Percentiles rank a stretch among this genome's conserved stretches.
Conservation (phyloP, 2,888 invertebrate genomes). For the Patella caerulea region DNA sequence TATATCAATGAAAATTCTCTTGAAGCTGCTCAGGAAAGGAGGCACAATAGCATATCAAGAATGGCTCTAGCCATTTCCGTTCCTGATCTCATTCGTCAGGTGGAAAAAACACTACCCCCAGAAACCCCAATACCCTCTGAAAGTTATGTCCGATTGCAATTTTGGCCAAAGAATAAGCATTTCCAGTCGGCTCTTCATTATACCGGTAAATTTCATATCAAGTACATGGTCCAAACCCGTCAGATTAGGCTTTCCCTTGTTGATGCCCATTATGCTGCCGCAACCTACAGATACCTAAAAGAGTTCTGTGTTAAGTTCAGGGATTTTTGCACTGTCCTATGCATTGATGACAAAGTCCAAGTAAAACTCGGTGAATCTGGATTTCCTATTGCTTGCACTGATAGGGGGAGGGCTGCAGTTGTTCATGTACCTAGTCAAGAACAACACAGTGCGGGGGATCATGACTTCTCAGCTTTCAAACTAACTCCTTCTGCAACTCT, state of each 20-base stretch:
- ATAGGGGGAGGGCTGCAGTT: conserved; percentile 15
- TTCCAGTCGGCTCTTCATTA: conserved; percentile 26
- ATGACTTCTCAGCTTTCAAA: conserved; percentile 26
- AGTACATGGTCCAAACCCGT: conserved; percentile 30
- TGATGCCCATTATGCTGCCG: conserved; percentile 20
- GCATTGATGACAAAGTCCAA: conserved; percentile 26
- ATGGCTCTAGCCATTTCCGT: too few relatives aligned
- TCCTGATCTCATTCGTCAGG: too few relatives aligned
- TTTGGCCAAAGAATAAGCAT: conserved; percentile 30
- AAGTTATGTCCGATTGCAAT: conserved; percentile 27
- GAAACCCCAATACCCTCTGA: conserved; percentile 24
- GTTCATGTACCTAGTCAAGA: conserved; percentile 2
- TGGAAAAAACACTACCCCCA: too few relatives aligned
- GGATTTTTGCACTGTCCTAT: conserved; percentile 11
- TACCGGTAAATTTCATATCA: conserved; percentile 25
- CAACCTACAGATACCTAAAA: conserved; percentile 18
- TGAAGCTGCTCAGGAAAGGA: too few relatives aligned
- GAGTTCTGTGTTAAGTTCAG: conserved; percentile 17
- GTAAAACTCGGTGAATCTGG: conserved; percentile 28
- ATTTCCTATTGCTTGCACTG: conserved; percentile 23
- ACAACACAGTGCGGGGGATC: conserved; percentile 25
- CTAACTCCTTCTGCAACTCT: conserved; percentile 25
- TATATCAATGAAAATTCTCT: too few relatives aligned
- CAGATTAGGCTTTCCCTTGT: conserved; percentile 23
- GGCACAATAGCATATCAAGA: too few relatives aligned